Percentiles rank a stretch among this genome's conserved stretches.
Evolutionary conservation across 2,797 vertebrate species (phyloP).

Genomic region (Menidia menidia): DNA sequence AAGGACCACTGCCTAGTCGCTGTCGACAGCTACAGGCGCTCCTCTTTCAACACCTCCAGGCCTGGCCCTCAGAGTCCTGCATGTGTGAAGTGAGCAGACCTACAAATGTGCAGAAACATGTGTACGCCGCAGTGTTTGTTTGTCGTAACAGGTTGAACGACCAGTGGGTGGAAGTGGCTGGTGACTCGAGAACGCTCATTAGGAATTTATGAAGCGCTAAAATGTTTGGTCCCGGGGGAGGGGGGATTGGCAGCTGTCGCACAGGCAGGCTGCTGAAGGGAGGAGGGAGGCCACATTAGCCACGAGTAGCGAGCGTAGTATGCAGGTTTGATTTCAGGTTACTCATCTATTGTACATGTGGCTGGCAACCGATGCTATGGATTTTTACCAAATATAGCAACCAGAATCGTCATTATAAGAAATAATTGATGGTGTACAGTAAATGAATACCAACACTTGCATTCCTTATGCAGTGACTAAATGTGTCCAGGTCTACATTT

Average conservation of each 20-base stretch:
- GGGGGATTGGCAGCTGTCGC: conserved; percentile 80
- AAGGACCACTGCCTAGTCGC: conserved; percentile 32
- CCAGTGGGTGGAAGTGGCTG: conserved; percentile 73
- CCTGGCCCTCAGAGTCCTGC: conserved; percentile 58
- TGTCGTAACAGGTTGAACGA: conserved; percentile 74
- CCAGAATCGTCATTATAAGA: too few relatives aligned
- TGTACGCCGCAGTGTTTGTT: conserved; percentile 73
- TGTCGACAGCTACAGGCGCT: conserved; percentile 57
- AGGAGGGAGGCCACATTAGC: conserved; percentile 36
- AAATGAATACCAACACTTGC: too few relatives aligned
- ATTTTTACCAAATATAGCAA: too few relatives aligned
- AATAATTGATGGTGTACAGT: too few relatives aligned
- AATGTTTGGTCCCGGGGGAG: conserved; percentile 77
- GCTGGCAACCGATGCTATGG: too few relatives aligned
- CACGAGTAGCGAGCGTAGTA: conserved; percentile 31
- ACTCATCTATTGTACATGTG: too few relatives aligned
- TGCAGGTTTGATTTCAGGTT: conserved; percentile 4
- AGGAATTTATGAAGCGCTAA: conserved; percentile 84
- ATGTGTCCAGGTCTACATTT: too few relatives aligned
- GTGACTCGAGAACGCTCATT: conserved; percentile 79
- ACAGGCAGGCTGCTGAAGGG: conserved; percentile 45
- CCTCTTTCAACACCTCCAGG: conserved; percentile 66
- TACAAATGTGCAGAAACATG: conserved; percentile 72
- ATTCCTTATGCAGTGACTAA: too few relatives aligned
- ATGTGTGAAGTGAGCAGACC: conserved; percentile 75